Evolutionary conservation across 2,797 vertebrate species (phyloP).

Genomic region (Linurgus olivaceus): DNA sequence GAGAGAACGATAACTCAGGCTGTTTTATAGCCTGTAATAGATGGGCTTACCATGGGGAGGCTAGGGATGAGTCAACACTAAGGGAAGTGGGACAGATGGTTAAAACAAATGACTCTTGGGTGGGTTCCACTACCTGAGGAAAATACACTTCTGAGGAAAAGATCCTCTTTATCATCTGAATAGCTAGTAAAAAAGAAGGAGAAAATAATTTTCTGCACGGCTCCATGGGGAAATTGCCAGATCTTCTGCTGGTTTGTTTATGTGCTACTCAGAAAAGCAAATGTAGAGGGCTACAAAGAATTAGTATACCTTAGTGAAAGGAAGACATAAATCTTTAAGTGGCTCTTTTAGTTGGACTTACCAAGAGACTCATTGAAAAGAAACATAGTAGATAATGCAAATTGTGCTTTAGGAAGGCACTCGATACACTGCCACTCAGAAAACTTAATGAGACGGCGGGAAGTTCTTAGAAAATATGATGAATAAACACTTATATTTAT

Average conservation of each 20-base stretch:
- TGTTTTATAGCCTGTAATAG: constrained; percentile 32
- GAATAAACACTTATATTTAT: constrained; percentile 23
- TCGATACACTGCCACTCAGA: neutral
- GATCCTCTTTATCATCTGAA: constrained; percentile 30
- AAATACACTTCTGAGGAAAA: constrained; percentile 31
- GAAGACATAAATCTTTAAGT: neutral
- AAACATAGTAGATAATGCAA: neutral
- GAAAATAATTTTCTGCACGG: neutral
- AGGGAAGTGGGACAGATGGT: constrained; percentile 65
- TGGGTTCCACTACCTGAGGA: constrained; percentile 45
- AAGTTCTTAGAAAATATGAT: constrained; percentile 14
- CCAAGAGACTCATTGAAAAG: neutral
- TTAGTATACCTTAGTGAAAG: neutral
- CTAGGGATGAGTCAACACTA: constrained; percentile 35
- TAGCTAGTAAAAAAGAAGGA: neutral
- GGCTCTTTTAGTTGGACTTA: neutral
- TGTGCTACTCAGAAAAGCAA: neutral
- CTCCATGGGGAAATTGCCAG: neutral
- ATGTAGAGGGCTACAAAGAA: neutral
- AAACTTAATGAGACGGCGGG: neutral
- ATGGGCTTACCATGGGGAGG: constrained; percentile 28
- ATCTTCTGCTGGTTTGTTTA: neutral
- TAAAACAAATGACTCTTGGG: constrained; percentile 56
- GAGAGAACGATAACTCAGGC: neutral
- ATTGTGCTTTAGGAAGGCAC: neutral